Percentiles rank a stretch among this genome's conserved stretches.
Evolutionary conservation across 2,888 invertebrate species (phyloP).

Genomic region (Cephalotes varians): DNA sequence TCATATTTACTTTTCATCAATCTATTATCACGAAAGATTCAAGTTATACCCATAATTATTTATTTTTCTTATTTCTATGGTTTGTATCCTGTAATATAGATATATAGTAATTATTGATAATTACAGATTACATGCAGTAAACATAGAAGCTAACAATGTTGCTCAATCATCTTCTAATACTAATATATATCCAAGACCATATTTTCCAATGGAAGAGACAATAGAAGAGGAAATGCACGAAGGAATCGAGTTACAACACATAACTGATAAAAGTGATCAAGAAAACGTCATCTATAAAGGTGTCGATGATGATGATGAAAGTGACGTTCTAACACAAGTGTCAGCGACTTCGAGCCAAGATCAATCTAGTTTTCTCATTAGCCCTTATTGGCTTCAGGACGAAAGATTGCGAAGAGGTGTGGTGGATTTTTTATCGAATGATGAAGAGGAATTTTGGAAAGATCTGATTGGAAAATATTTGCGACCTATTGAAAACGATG

Average conservation of each 20-base stretch:
- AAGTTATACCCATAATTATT: neutral
- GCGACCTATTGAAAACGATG: conserved; percentile 90
- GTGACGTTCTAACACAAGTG: conserved; percentile 44
- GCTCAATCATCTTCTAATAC: conserved; percentile 3
- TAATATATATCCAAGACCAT: neutral
- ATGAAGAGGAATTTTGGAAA: conserved; percentile 92
- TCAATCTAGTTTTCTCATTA: conserved; percentile 85
- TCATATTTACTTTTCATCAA: neutral
- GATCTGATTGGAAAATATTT: conserved; percentile 92
- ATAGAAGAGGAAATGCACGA: neutral
- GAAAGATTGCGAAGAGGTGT: conserved; percentile 89
- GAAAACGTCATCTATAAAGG: conserved; percentile 32
- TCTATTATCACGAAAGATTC: neutral
- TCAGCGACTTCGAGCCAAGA: neutral
- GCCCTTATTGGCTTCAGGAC: conserved; percentile 91
- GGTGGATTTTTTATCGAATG: conserved; percentile 88
- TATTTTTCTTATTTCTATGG: neutral
- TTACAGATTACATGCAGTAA: conserved; percentile 21
- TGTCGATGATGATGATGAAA: conserved; percentile 62
- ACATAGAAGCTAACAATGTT: neutral
- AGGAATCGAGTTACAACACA: conserved; percentile 20
- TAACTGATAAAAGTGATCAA: neutral
- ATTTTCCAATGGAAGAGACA: conserved; percentile 16
- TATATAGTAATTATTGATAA: conserved; percentile 6
- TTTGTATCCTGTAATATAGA: neutral